Conservation (phyloP, 2,888 invertebrate species). For the Cheiracanthium punctorium region DNA sequence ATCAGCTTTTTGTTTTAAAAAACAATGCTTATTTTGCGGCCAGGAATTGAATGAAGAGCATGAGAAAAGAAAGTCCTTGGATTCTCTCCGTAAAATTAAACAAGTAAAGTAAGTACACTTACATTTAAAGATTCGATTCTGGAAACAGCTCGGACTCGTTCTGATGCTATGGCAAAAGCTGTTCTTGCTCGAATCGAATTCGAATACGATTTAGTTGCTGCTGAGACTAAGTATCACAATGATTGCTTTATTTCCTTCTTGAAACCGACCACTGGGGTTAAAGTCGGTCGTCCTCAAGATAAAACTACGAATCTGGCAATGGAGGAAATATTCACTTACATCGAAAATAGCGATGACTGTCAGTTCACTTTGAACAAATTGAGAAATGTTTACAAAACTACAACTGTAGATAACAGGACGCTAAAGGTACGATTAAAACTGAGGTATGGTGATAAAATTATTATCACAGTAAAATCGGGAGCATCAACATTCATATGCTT, state of each 20-base stretch:
- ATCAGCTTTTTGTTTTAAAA: slow-evolving; percentile 2
- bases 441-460: neutral
- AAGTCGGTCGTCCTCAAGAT: neutral
- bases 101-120: neutral
- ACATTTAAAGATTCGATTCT: neutral
- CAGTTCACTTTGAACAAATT: neutral
- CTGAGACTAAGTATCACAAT: neutral
- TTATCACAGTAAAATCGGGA: neutral
- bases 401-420: neutral
- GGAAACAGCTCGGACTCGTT: neutral
- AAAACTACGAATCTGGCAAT: neutral
- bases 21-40: neutral
- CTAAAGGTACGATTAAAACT: neutral
- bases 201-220: slow-evolving; percentile 2
- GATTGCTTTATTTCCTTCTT: neutral
- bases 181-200: neutral
- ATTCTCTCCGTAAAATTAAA: too few relatives aligned
- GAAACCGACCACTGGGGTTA: neutral
- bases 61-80: too few relatives aligned
- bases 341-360: neutral
- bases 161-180: neutral
- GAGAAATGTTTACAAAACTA: neutral
- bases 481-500: neutral
- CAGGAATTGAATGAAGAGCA: neutral
- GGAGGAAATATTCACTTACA: neutral